A percentile compares a stretch with the other conserved stretches of the same genome.
Evolutionary conservation across 2,888 invertebrate species (phyloP).

Genomic region (Pelosia muscerda): DNA sequence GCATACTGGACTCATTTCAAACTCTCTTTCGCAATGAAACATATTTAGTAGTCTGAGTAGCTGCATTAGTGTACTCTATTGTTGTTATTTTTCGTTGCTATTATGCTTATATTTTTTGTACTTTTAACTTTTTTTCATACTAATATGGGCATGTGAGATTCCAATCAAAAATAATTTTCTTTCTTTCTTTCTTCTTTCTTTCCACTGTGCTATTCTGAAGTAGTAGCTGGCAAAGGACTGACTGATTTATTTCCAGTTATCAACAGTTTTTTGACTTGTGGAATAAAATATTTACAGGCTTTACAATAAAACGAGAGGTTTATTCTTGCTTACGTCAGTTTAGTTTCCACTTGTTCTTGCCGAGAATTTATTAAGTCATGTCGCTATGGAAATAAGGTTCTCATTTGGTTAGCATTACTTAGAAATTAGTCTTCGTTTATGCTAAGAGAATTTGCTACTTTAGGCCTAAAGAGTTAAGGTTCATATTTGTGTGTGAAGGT

Average conservation of each 20-base stretch:
- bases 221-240: neutral
- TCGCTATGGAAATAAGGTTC: neutral
- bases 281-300: neutral
- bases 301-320: slow-evolving; percentile 1
- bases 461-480: neutral
- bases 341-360: neutral
- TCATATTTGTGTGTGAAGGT: neutral
- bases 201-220: neutral
- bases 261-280: neutral
- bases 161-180: too few species aligned
- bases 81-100: too few species aligned
- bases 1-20: too few species aligned
- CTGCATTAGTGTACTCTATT: too few species aligned
- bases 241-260: neutral
- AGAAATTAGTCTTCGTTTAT: neutral
- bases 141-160: too few species aligned
- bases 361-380: neutral
- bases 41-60: too few species aligned
- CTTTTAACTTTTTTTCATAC: too few species aligned
- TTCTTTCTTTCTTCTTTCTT: too few species aligned
- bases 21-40: too few species aligned
- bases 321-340: neutral
- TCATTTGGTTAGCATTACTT: neutral
- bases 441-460: neutral
- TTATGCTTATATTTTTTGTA: too few species aligned